Evolutionary conservation across 2,888 invertebrate genomes (phyloP).

Genomic region (Troglohyphantes excavatus): DNA sequence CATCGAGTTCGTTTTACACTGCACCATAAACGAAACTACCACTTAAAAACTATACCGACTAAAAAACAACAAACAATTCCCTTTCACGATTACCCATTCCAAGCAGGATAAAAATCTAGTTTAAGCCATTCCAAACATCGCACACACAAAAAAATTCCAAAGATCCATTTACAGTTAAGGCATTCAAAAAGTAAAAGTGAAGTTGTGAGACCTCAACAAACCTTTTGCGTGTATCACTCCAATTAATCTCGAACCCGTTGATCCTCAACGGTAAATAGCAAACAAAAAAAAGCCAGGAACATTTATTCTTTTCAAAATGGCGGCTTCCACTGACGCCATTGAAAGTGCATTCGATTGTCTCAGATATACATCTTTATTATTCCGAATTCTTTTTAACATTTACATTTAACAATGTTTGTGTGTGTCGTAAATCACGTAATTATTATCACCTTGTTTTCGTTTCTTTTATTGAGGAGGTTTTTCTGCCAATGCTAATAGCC

Average conservation of each 20-base stretch:
- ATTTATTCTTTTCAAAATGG: background rate
- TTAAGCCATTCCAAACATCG: background rate
- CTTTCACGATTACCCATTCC: background rate
- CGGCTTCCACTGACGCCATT: background rate
- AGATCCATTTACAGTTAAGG: background rate
- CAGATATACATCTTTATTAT: background rate
- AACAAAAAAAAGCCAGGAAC: background rate
- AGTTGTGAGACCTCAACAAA: background rate
- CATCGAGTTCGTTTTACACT: no score
- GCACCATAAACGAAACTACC: no score
- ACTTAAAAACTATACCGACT: no score
- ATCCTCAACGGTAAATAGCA: background rate
- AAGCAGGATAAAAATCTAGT: slow-evolving; percentile 1
- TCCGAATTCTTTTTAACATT: background rate
- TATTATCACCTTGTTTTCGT: slow-evolving; percentile 1
- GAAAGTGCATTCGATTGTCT: background rate
- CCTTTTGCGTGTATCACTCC: background rate
- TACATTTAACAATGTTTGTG: background rate
- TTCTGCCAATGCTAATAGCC: background rate
- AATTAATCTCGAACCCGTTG: background rate
- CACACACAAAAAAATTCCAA: background rate
- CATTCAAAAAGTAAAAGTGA: background rate
- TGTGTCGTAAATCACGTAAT: slow-evolving; percentile 9
- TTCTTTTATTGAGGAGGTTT: background rate
- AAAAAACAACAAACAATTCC: no score